Evolutionary conservation across 2,888 invertebrate genomes (phyloP).

Genomic region (Dryadula phaetusa): DNA sequence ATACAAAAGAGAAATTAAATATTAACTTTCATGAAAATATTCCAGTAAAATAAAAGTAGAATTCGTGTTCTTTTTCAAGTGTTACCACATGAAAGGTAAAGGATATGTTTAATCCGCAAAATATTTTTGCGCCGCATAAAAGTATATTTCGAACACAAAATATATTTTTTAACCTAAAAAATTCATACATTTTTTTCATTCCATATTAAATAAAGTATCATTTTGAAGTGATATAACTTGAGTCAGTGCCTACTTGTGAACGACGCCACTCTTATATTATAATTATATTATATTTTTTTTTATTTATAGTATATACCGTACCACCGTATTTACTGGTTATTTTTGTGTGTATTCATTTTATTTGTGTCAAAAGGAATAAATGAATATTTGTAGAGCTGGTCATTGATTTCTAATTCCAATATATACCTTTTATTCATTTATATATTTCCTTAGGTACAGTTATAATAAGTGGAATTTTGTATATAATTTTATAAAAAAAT

Average conservation of each 20-base stretch:
- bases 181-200: slow-evolving; percentile 5
- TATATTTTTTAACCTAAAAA: slow-evolving; percentile 10
- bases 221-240: slow-evolving; percentile 17
- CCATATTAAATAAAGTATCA: background rate
- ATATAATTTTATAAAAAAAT: too few relatives aligned
- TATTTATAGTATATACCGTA: background rate
- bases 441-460: too few relatives aligned
- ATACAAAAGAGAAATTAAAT: slow-evolving; percentile 16
- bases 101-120: slow-evolving; percentile 24
- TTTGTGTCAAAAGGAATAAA: too few relatives aligned
- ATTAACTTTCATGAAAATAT: slow-evolving; percentile 21
- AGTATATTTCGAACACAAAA: slow-evolving; percentile 13
- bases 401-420: too few relatives aligned
- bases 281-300: background rate
- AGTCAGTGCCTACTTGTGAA: slow-evolving; percentile 2
- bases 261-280: background rate
- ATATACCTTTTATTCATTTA: too few relatives aligned
- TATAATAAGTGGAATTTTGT: too few relatives aligned
- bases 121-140: slow-evolving; percentile 23
- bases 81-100: slow-evolving; percentile 35
- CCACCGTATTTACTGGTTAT: too few relatives aligned
- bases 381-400: too few relatives aligned
- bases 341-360: too few relatives aligned
- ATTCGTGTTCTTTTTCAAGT: slow-evolving; percentile 21
- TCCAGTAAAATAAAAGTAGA: slow-evolving; percentile 22